Evolutionary conservation across 2,113 vertebrate species (phyloP), one percentile per base, ranked within the genome.

Genomic region (Leucopternis melanops): DNA sequence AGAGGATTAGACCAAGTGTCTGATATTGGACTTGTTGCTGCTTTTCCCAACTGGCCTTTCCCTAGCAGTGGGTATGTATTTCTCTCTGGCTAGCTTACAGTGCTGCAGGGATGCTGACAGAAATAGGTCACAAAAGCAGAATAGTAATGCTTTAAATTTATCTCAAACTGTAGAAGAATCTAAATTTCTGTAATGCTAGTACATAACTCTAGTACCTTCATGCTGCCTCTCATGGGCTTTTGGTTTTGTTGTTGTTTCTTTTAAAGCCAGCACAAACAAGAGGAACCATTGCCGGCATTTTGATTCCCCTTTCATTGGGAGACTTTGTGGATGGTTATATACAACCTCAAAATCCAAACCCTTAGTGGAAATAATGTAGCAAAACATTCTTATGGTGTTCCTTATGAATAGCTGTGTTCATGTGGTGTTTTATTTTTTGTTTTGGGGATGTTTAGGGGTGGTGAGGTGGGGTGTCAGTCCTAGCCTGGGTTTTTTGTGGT

Each of bases 301-400:
- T 54, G 7, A 15, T 34, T 89, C 19, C 8, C 32, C 59, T 95
- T 95, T 95, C 40, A 78, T 61, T 95, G 66, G 34, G n/a, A 87
- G 80, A 89, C 90, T 81, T 93, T 92, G 25, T 70, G 92, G 87
- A 88, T 40, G 61, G 84, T 90, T 92, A 81, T 19, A 5, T 87
- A 74, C 50, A 85, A 74, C 90, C 42, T 95, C 78, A 74, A 92
- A 96, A 95, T 97, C 92, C 93, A 95, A 97, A 81, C 86, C 45
- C 66, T 88, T 92, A 65, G 57, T 55, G 47, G 70, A 54, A 75
- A 58, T 65, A 77, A 13, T 26, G 7, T 84, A 95, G 72, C 82
- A 95, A 94, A 91, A 83, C 88, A 72, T 96, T 96, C 71, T 88
- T 97, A 78, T 38, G 86, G 85, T 83, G 90, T 97, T 97, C 80